These are phyloP conservation scores for Tribolium freemani DNA, from an alignment of 2,888 invertebrate species.

Conservation along the genomic window DNA sequence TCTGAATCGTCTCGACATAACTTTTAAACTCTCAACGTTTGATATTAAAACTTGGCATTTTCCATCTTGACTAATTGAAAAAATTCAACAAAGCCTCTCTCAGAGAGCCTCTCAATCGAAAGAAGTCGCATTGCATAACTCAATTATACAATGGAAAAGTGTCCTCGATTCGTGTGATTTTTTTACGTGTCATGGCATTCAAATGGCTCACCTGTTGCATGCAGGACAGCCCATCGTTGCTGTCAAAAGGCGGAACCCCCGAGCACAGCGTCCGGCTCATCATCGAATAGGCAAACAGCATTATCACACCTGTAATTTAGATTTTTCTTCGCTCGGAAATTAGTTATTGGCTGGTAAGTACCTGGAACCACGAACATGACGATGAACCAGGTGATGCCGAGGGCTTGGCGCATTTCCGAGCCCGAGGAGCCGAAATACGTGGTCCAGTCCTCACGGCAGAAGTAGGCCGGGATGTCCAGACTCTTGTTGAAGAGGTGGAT, in stretches of 20 bases:
- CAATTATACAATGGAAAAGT: neutral
- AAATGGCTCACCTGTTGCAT: conserved; percentile 74
- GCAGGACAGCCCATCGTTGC: conserved; percentile 75
- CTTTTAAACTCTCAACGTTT: no score
- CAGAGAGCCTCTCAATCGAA: no score
- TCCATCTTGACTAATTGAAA: neutral
- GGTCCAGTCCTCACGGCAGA: conserved; percentile 77
- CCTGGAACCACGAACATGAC: conserved; percentile 85
- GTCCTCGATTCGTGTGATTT: neutral
- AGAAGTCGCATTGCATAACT: neutral
- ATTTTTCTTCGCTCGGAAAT: no score
- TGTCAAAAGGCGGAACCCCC: conserved; percentile 78
- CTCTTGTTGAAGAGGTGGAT: conserved; percentile 3
- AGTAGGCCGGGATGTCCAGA: conserved; percentile 33
- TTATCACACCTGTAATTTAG: conserved; percentile 74
- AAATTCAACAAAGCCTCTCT: neutral
- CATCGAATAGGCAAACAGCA: conserved; percentile 76
- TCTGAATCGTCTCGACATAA: no score
- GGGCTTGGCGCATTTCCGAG: conserved; percentile 65
- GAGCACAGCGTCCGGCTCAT: conserved; percentile 81
- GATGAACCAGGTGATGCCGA: conserved; percentile 79
- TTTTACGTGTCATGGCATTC: neutral
- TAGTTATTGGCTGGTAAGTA: conserved; percentile 54
- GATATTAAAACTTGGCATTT: no score
- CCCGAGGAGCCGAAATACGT: conserved; percentile 64